These are phyloP conservation scores for Polydrusus pterygomalis DNA, from an alignment of 2,888 invertebrate genomes.

Conservation along the genomic window DNA sequence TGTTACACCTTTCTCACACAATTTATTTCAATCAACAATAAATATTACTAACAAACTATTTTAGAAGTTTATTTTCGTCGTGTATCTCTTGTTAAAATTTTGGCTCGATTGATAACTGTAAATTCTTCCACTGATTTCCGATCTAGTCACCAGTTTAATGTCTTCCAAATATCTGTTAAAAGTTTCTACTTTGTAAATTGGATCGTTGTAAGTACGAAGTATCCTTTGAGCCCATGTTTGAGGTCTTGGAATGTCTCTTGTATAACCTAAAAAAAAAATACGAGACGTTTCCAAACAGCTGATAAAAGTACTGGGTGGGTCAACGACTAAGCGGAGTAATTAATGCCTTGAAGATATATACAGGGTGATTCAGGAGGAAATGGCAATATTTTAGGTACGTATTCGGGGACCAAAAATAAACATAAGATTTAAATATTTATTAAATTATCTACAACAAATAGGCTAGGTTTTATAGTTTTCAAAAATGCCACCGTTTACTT, in stretches of 20 bases:
- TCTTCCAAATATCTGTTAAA: constrained; percentile 62
- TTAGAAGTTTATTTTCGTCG: constrained; percentile 45
- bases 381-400: too few relatives aligned
- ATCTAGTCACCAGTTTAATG: constrained; percentile 74
- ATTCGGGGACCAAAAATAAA: too few relatives aligned
- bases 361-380: too few relatives aligned
- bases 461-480: too few relatives aligned
- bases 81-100: constrained; percentile 81
- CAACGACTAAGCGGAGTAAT: too few relatives aligned
- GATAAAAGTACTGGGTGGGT: too few relatives aligned
- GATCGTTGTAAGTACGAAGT: constrained; percentile 76
- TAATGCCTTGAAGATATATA: too few relatives aligned
- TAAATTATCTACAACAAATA: too few relatives aligned
- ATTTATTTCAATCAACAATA: constrained; percentile 1
- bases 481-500: too few relatives aligned
- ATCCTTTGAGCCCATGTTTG: constrained; percentile 89
- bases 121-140: constrained; percentile 79
- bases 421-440: too few relatives aligned
- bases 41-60: background rate
- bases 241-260: constrained; percentile 80
- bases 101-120: constrained; percentile 80
- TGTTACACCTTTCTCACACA: background rate
- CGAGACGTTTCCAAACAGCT: too few relatives aligned
- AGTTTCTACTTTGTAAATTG: constrained; percentile 65
- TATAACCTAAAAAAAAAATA: constrained; percentile 65